phyloP scores from a whole-genome alignment of 2,113 vertebrate species.

The Columbina picui region DNA sequence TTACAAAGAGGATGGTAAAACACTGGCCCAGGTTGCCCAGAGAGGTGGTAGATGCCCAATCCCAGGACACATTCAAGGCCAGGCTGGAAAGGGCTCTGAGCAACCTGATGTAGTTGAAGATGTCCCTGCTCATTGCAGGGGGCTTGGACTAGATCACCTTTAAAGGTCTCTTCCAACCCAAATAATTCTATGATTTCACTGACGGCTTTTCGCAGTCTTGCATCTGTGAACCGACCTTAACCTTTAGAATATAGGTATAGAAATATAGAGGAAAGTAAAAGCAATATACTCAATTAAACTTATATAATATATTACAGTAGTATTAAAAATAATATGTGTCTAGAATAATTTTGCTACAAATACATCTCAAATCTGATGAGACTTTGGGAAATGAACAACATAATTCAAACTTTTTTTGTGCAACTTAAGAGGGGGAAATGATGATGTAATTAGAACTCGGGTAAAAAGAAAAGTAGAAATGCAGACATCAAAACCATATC shows the following conservation, averaged over 20 bases:
- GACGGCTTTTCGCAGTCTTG: not conserved
- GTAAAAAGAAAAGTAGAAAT: not conserved
- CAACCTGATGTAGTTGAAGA: no score
- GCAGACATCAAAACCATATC: not conserved
- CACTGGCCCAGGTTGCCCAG: not conserved
- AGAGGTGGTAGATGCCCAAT: not conserved
- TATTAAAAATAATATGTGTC: not conserved
- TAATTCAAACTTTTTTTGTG: not conserved
- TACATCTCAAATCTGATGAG: not conserved
- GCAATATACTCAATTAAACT: not conserved
- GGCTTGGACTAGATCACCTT: not conserved
- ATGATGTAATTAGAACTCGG: not conserved
- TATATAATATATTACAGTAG: not conserved
- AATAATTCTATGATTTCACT: not conserved
- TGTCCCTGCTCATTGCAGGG: no score
- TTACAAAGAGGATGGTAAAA: not conserved
- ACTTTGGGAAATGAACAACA: not conserved
- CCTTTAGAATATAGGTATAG: not conserved
- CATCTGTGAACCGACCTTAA: not conserved
- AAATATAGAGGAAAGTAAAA: not conserved
- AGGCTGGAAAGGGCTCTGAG: not conserved
- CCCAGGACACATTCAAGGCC: not conserved
- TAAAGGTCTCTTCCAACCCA: not conserved
- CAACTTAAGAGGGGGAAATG: not conserved
- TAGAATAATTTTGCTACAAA: not conserved